Evolutionary conservation across 2,113 vertebrate species (phyloP).

Genomic region (Daubentonia madagascariensis): DNA sequence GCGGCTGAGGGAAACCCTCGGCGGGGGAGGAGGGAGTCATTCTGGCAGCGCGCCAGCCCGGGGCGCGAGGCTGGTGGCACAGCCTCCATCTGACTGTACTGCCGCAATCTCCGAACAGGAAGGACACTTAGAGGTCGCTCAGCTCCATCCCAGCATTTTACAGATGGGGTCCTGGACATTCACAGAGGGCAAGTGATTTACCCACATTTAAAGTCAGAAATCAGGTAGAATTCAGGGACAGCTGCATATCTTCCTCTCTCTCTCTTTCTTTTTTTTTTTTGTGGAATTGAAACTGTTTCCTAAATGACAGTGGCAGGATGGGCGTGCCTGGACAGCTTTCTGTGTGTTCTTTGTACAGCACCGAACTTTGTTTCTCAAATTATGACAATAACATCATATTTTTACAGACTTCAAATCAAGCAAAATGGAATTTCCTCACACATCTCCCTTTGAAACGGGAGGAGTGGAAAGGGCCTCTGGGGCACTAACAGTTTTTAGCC

Average conservation of each 20-base stretch:
- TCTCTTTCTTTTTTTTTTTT: neutral
- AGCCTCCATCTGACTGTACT: neutral
- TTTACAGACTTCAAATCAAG: neutral
- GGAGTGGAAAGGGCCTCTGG: neutral
- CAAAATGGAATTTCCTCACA: neutral
- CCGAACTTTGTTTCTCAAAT: constrained; percentile 52
- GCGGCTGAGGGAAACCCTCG: constrained; percentile 56
- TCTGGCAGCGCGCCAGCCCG: neutral
- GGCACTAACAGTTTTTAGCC: neutral
- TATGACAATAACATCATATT: neutral
- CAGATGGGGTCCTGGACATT: neutral
- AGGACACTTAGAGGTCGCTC: constrained; percentile 65
- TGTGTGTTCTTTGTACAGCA: constrained; percentile 31
- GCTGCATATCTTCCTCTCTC: neutral
- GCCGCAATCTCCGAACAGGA: neutral
- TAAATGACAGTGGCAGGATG: neutral
- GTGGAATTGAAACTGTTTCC: constrained; percentile 22
- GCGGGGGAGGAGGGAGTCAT: neutral
- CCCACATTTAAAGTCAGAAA: neutral
- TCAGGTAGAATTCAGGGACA: neutral
- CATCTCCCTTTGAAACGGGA: neutral
- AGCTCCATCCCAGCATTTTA: neutral
- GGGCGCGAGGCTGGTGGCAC: neutral
- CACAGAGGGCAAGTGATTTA: neutral
- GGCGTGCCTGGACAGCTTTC: constrained; percentile 29